Percentiles rank a stretch among this genome's conserved stretches.
phyloP scores from a whole-genome alignment of 2,113 vertebrate species.

The Carlito syrichta region DNA sequence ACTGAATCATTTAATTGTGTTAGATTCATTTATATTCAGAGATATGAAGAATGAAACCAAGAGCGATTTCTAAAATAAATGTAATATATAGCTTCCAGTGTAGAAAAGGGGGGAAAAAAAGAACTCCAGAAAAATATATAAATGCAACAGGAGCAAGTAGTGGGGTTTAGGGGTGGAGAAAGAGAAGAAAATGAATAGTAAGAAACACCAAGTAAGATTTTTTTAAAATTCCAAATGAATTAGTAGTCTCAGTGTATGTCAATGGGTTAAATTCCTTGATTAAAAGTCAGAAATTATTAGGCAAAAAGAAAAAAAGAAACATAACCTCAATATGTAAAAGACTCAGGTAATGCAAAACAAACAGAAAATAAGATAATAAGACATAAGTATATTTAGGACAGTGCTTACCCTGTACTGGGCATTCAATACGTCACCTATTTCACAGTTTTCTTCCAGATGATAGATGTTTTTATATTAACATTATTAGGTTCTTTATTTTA shows the following conservation, averaged over 20 bases:
- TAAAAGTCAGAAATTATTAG: background rate
- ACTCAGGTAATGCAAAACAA: background rate
- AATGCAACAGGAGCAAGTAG: background rate
- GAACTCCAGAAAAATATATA: background rate
- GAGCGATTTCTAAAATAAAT: background rate
- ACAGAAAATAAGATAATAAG: background rate
- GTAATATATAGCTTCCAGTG: background rate
- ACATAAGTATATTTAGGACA: background rate
- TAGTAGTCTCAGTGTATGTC: background rate
- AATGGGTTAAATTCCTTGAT: background rate
- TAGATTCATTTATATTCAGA: background rate
- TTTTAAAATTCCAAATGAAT: background rate
- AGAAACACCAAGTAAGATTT: background rate
- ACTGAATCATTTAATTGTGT: background rate
- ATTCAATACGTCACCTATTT: background rate
- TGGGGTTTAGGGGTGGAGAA: background rate
- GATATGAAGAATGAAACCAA: background rate
- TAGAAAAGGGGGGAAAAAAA: background rate
- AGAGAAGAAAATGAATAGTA: background rate
- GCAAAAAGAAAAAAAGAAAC: background rate
- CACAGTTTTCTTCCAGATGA: background rate
- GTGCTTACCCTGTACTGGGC: background rate
- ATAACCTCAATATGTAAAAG: background rate
- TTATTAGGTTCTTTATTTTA: background rate
- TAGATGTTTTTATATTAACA: background rate